A percentile compares a stretch with the other conserved stretches of the same genome.
phyloP scores from a whole-genome alignment of 2,113 vertebrate genomes.

The Tautogolabrus adspersus region DNA sequence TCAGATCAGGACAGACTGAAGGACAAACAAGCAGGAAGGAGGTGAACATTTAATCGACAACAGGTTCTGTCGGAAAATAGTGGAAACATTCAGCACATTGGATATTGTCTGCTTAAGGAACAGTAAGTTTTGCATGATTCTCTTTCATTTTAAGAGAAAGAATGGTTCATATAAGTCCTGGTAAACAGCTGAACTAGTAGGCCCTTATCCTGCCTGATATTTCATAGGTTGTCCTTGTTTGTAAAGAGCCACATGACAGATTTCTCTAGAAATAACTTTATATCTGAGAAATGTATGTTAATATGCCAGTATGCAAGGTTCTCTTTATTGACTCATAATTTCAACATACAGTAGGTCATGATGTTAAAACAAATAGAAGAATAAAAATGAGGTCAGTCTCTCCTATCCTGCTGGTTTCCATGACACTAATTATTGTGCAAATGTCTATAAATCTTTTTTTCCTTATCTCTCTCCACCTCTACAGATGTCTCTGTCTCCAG shows the following conservation, averaged over 20 bases:
- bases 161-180: fast-evolving
- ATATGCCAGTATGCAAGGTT: not conserved
- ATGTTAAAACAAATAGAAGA: not conserved
- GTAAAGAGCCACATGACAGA: not conserved
- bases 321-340: not conserved
- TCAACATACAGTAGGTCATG: not conserved
- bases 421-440: not conserved
- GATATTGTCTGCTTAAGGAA: conserved; percentile 8
- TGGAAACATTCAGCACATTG: not conserved
- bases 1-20: conserved; percentile 79
- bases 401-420: not conserved
- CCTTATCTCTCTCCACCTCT: not conserved
- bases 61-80: not conserved
- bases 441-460: not conserved
- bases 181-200: not conserved
- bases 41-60: conserved; percentile 3
- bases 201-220: conserved; percentile 16
- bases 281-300: not conserved
- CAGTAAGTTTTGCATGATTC: conserved; percentile 57
- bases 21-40: conserved; percentile 76
- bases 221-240: not conserved
- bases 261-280: not conserved
- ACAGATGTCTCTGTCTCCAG: conserved; percentile 77
- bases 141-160: not conserved
- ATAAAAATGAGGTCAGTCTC: not conserved